Base-by-base conservation (phyloP, 64 coral and sea anemone genomes). In the Cladopsammia gracilis region DNA sequence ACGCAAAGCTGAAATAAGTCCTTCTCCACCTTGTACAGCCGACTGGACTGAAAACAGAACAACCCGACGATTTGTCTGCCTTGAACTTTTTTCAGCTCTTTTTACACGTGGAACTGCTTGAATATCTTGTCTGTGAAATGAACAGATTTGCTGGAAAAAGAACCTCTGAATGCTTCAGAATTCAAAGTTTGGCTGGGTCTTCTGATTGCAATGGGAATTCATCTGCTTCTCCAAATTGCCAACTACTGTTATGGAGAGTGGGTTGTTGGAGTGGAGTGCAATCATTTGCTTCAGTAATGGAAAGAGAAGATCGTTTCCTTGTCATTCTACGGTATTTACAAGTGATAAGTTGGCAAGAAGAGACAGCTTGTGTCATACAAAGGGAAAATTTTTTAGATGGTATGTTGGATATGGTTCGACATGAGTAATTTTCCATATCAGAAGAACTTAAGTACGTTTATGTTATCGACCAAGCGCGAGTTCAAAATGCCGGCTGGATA, bases 191-290 rank as follows among this genome's bases (percentile, higher is more conserved):
- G 42, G 54, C 69, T 74, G 58, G 86, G 71, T 59, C 2, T 92
- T 8, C 75, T 56, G 4, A 67, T 93, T 69, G 25, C 12, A 24
- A 93, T 93, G 83, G 91, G 91, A 24, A 93, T 87, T 52, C 79
- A 86, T 53, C 62, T 51, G 6, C 66, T 88, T 0, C 85, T 85
- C 22, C 87, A 58, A 80, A 25, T 94, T 71, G 59, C 92, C 43
- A 22, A 68, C 24, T 94, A 94, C 75, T 94, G 75, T 85, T 68
- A 62, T 6, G 70, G 48, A 46, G 92, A 94, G 70, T 51, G 23
- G 59, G 87, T 88, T 64, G 60, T 94, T 43, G 75, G 51, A 57
- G 87, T 88, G 26, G n/a, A n/a, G n/a, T n/a, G n/a, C n/a, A n/a
- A n/a, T n/a, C n/a, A n/a, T n/a, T n/a, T n/a, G n/a, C n/a, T n/a